phyloP scores from a whole-genome alignment of 2,113 vertebrate genomes.

The Archilochus colubris region DNA sequence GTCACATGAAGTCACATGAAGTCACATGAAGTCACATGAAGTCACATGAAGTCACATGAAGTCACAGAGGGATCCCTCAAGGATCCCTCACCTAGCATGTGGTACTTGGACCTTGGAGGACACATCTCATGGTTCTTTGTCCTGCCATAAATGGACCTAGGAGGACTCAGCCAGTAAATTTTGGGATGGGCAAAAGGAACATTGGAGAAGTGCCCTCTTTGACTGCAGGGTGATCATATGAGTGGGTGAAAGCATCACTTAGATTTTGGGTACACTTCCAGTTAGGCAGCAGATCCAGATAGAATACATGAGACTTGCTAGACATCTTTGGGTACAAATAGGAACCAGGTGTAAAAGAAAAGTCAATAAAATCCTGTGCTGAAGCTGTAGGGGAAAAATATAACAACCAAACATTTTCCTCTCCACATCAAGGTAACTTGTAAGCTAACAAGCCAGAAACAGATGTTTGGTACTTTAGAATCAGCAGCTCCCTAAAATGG shows the following conservation, averaged over 20 bases:
- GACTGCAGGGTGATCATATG: background rate
- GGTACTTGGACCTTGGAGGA: background rate
- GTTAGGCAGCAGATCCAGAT: background rate
- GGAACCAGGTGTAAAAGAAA: background rate
- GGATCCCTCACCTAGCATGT: background rate
- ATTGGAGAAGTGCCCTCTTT: background rate
- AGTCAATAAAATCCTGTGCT: background rate
- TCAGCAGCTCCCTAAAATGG: background rate
- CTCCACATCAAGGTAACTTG: conserved; percentile 5
- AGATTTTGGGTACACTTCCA: background rate
- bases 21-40: background rate
- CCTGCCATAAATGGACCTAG: background rate
- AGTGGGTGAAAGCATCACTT: background rate
- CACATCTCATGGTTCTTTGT: background rate
- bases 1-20: background rate
- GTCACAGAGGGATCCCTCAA: background rate
- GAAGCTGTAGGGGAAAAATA: background rate
- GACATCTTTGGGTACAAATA: background rate
- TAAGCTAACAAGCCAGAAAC: background rate
- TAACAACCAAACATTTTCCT: background rate
- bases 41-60: background rate
- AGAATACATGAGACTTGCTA: background rate
- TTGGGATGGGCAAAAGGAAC: background rate
- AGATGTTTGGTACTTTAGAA: conserved; percentile 36
- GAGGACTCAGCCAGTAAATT: background rate